A percentile compares a stretch with the other conserved stretches of the same genome.
Conservation (phyloP, 2,888 invertebrate genomes). For the Trichopria drosophilae region DNA sequence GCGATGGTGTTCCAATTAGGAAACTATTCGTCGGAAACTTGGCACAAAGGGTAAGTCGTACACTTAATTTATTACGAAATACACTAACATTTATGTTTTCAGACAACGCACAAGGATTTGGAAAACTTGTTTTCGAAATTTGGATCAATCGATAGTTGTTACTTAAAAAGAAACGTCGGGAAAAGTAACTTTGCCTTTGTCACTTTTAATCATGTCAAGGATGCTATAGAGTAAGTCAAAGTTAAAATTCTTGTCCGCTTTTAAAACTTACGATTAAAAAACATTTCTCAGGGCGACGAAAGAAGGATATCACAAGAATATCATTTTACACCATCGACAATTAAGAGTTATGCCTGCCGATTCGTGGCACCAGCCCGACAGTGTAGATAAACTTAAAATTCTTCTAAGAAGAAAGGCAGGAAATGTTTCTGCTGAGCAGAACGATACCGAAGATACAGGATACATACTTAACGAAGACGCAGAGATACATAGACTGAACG, state of each 20-base stretch:
- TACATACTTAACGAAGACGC: slow-evolving; percentile 35
- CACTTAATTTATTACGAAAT: slow-evolving; percentile 9
- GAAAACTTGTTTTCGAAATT: slow-evolving; percentile 63
- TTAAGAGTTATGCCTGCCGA: slow-evolving; percentile 64
- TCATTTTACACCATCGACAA: slow-evolving; percentile 49
- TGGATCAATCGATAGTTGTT: slow-evolving; percentile 65
- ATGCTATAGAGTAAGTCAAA: slow-evolving; percentile 61
- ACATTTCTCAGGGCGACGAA: slow-evolving; percentile 43
- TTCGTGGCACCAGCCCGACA: slow-evolving; percentile 67
- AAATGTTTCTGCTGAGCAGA: slow-evolving; percentile 33
- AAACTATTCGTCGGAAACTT: slow-evolving; percentile 65
- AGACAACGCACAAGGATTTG: slow-evolving; percentile 63
- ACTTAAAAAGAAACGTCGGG: slow-evolving; percentile 61
- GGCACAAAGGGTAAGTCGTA: slow-evolving; percentile 61
- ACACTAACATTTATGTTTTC: slow-evolving; percentile 38
- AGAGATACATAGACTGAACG: slow-evolving; percentile 61
- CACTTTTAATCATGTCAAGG: slow-evolving; percentile 61
- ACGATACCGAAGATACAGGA: slow-evolving; percentile 30
- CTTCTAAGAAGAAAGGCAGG: slow-evolving; percentile 47
- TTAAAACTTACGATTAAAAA: no score
- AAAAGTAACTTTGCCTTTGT: slow-evolving; percentile 63
- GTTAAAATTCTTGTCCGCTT: background rate
- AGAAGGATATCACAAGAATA: slow-evolving; percentile 42
- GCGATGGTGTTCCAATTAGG: slow-evolving; percentile 65
- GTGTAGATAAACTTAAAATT: no score